A percentile compares a stretch with the other conserved stretches of the same genome.
These are phyloP conservation scores for Coreius guichenoti DNA, from an alignment of 2,797 vertebrate genomes.

Conservation along the genomic window DNA sequence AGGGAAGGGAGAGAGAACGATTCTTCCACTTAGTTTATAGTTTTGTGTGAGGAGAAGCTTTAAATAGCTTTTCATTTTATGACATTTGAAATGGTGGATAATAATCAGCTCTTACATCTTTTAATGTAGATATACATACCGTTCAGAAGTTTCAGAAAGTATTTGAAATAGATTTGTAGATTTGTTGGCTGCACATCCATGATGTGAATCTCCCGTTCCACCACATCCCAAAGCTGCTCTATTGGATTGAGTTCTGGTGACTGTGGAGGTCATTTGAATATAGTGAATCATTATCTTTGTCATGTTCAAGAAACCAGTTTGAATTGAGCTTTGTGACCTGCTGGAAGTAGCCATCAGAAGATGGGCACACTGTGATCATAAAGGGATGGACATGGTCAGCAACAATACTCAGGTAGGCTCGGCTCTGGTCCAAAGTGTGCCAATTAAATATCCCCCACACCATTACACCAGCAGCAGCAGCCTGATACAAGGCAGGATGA, in stretches of 20 bases:
- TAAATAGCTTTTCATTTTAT: not conserved
- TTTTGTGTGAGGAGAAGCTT: not conserved
- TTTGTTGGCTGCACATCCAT: not conserved
- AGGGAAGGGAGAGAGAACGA: constrained; percentile 22
- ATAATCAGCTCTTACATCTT: not conserved
- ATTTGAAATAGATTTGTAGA: not conserved
- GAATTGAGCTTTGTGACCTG: not conserved
- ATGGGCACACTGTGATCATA: not conserved
- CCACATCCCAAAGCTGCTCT: not conserved
- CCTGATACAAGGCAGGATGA: too few species aligned
- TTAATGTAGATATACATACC: not conserved
- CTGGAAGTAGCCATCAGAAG: constrained; percentile 49
- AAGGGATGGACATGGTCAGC: too few species aligned
- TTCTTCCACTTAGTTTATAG: not conserved
- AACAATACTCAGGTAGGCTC: too few species aligned
- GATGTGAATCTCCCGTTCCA: not conserved
- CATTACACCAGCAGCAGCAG: too few species aligned
- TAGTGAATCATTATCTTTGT: too few species aligned
- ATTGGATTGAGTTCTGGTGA: not conserved
- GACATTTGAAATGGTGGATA: not conserved
- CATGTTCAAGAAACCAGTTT: too few species aligned
- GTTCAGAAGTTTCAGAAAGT: too few species aligned
- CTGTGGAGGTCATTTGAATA: not conserved
- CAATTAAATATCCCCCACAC: too few species aligned
- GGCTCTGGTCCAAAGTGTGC: too few species aligned